Evolutionary conservation across 2,113 vertebrate species (phyloP).

Genomic region (Menura novaehollandiae): DNA sequence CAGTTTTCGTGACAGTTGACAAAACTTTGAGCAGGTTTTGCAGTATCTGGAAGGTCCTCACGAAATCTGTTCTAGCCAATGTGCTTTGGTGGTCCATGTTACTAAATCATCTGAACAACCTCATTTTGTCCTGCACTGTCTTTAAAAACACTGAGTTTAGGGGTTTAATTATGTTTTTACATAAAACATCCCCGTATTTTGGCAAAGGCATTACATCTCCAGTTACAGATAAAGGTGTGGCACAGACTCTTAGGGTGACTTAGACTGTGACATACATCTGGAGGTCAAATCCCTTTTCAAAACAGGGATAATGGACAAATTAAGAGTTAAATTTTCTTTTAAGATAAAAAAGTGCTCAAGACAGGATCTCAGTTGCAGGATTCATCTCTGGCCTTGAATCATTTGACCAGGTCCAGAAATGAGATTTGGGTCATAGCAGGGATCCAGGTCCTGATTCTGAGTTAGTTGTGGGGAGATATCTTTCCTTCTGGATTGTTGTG

Average conservation of each 20-base stretch:
- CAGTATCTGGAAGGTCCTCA: not conserved
- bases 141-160: not conserved
- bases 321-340: not conserved
- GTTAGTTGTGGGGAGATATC: not conserved
- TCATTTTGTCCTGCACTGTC: not conserved
- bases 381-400: not conserved
- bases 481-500: not conserved
- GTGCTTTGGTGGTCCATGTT: not conserved
- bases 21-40: conserved; percentile 12
- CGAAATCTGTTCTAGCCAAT: not conserved
- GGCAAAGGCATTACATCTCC: not conserved
- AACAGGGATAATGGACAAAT: not conserved
- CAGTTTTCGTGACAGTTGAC: not conserved
- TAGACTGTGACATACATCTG: not conserved
- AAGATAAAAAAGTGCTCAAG: not conserved
- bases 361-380: not conserved
- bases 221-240: not conserved
- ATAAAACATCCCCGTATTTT: not conserved
- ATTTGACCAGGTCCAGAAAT: not conserved
- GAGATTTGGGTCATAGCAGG: not conserved
- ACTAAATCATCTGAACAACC: not conserved
- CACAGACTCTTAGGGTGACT: not conserved
- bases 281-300: not conserved
- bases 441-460: not conserved
- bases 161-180: not conserved